phyloP scores from a whole-genome alignment of 2,113 vertebrate species.

The Meles meles region DNA sequence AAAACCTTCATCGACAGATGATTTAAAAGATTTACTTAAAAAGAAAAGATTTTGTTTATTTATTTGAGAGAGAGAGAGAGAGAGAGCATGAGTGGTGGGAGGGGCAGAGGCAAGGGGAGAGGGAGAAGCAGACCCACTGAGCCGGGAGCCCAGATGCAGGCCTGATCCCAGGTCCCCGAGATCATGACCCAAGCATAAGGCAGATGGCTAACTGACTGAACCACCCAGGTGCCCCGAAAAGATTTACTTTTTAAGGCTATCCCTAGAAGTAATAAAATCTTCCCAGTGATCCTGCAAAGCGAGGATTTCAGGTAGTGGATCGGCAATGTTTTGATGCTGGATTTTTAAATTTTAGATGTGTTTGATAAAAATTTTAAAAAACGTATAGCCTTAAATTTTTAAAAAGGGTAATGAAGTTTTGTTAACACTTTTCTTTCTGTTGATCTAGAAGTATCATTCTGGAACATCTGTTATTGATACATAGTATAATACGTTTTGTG shows the following conservation, averaged over 20 bases:
- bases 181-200: background rate
- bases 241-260: slow-evolving; percentile 21
- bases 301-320: background rate
- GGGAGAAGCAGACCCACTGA: background rate
- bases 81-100: background rate
- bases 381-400: background rate
- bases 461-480: background rate
- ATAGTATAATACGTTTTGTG: background rate
- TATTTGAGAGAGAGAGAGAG: background rate
- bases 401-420: slow-evolving; percentile 7
- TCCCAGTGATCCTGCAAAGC: background rate
- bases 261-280: background rate
- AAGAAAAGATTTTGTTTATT: background rate
- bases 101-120: background rate
- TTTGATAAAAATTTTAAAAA: background rate
- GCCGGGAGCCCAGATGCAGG: too few relatives aligned
- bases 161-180: background rate
- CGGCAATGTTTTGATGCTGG: background rate
- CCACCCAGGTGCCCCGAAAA: background rate
- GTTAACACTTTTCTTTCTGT: background rate
- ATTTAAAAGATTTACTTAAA: slow-evolving; percentile 19
- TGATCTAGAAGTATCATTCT: background rate
- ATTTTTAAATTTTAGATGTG: background rate
- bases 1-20: background rate
- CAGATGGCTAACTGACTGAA: background rate